phyloP scores from a whole-genome alignment of 2,797 vertebrate genomes.

The Sebastes paucispinis region DNA sequence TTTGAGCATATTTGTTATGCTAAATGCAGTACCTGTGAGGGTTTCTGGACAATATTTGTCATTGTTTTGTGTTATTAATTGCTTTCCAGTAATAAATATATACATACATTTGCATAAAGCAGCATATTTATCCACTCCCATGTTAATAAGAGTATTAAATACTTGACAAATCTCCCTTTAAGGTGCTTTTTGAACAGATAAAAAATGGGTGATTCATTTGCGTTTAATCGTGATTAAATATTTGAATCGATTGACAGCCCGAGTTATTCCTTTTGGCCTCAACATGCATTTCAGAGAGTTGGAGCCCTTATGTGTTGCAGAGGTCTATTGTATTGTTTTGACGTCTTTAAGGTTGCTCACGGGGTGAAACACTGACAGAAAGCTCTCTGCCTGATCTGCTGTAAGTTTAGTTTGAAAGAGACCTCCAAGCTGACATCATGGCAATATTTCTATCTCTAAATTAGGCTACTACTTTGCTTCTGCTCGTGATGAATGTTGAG shows the following conservation, averaged over 20 bases:
- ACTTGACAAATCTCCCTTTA: too few relatives aligned
- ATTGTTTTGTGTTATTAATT: too few relatives aligned
- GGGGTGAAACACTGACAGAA: not conserved
- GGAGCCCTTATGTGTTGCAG: not conserved
- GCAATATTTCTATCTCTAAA: constrained; percentile 45
- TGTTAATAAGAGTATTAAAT: too few relatives aligned
- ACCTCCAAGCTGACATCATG: constrained; percentile 35
- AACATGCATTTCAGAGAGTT: not conserved
- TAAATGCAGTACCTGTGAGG: too few relatives aligned
- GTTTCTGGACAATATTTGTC: too few relatives aligned
- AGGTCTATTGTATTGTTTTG: constrained; percentile 2
- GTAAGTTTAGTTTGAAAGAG: constrained; percentile 19
- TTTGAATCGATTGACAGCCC: not conserved
- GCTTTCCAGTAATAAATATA: too few relatives aligned
- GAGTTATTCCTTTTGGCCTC: not conserved
- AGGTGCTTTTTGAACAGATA: too few relatives aligned
- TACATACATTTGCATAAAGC: too few relatives aligned
- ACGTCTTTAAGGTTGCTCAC: not conserved
- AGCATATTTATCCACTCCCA: too few relatives aligned
- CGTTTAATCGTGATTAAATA: too few relatives aligned
- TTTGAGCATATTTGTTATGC: too few relatives aligned
- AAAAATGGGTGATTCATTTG: too few relatives aligned
- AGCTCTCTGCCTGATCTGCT: constrained; percentile 11
- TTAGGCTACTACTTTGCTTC: constrained; percentile 38
- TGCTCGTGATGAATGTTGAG: constrained; percentile 9